These are phyloP conservation scores for Varroa destructor DNA, from an alignment of 1,140 invertebrate species.

Conservation along the genomic window DNA sequence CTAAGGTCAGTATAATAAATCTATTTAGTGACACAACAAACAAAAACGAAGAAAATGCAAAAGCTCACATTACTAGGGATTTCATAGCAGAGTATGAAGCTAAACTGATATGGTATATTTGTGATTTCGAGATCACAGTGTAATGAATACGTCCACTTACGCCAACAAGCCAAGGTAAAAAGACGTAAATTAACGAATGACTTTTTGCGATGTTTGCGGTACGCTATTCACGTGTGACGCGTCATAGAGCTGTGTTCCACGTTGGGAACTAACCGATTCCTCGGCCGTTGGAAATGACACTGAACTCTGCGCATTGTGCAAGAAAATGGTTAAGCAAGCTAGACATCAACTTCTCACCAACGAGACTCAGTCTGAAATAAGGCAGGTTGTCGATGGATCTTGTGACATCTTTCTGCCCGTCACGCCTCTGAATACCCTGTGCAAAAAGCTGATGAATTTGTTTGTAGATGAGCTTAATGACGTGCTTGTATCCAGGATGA, in stretches of 20 bases:
- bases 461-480: conserved; percentile 23
- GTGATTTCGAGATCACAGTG: no score
- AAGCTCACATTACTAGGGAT: no score
- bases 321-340: conserved; percentile 13
- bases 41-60: no score
- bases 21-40: no score
- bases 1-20: no score
- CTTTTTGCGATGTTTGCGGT: no score
- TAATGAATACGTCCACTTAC: no score
- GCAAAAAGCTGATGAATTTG: conserved; percentile 16
- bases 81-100: no score
- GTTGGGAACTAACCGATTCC: neutral
- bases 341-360: neutral
- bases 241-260: neutral
- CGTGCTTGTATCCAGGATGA: conserved; percentile 20
- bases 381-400: neutral
- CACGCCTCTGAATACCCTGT: conserved; percentile 1
- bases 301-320: conserved; percentile 16
- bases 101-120: no score
- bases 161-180: no score
- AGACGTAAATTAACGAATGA: no score
- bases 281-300: conserved; percentile 20
- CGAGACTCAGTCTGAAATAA: neutral
- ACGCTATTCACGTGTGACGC: no score
- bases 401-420: conserved; percentile 8